Percentiles rank a stretch among this genome's conserved stretches.
Evolutionary conservation across 2,888 invertebrate species (phyloP).

Genomic region (Escarpia spicata): DNA sequence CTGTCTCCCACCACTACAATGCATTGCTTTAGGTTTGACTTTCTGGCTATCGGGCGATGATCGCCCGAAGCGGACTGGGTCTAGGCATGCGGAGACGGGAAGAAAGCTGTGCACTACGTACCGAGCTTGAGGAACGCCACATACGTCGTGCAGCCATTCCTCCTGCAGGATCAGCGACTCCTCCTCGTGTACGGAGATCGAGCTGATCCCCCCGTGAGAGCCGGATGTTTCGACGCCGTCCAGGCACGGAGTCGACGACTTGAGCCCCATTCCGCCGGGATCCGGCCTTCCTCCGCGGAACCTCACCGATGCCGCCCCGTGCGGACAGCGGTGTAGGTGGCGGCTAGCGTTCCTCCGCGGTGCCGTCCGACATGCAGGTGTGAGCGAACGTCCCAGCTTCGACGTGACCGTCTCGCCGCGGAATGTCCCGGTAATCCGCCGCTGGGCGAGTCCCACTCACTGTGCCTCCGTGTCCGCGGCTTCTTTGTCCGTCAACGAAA

Average conservation of each 20-base stretch:
- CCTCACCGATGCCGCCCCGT: neutral
- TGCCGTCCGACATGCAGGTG: neutral
- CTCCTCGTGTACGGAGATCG: slow-evolving; percentile 23
- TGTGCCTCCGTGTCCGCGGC: neutral
- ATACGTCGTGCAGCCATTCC: slow-evolving; percentile 38
- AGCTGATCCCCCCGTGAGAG: neutral
- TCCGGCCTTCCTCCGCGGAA: neutral
- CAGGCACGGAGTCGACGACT: slow-evolving; percentile 19
- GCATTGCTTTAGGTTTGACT: neutral
- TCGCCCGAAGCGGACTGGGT: neutral
- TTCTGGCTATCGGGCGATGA: neutral
- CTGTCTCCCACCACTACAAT: neutral
- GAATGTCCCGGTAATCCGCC: neutral
- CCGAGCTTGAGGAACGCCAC: slow-evolving; percentile 37
- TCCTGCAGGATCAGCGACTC: slow-evolving; percentile 34
- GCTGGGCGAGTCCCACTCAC: neutral
- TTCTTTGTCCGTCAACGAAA: neutral
- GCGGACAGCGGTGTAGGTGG: neutral
- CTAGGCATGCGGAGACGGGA: neutral
- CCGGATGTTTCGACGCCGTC: slow-evolving; percentile 7
- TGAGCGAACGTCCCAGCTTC: neutral
- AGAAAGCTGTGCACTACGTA: slow-evolving; percentile 21
- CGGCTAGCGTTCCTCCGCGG: neutral
- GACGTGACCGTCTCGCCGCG: slow-evolving; percentile 10
- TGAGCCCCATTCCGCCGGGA: slow-evolving; percentile 8